phyloP scores from a whole-genome alignment of 2,888 invertebrate genomes.

The Cerceris ruficornis region DNA sequence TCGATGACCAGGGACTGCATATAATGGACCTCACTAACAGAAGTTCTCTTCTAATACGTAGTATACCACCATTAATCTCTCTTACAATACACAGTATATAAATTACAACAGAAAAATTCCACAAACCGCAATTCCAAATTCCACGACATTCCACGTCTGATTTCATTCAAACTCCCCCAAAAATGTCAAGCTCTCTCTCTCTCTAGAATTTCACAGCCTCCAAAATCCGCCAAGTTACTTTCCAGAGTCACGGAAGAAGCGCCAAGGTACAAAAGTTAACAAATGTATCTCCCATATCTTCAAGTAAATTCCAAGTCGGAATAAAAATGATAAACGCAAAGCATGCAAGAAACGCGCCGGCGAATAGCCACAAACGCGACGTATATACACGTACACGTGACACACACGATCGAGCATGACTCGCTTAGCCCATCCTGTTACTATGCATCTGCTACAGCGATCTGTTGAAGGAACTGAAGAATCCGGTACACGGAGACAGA shows the following conservation, averaged over 20 bases:
- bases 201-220: too few species aligned
- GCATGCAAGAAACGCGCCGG: constrained; percentile 17
- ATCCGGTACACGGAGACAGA: constrained; percentile 76
- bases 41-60: too few species aligned
- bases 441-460: constrained; percentile 47
- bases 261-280: neutral
- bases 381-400: neutral
- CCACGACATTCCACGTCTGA: too few species aligned
- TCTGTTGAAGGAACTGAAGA: constrained; percentile 72
- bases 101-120: too few species aligned
- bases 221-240: too few species aligned
- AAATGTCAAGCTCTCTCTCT: too few species aligned
- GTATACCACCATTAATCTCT: too few species aligned
- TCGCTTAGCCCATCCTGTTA: constrained; percentile 17
- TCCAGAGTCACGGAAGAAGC: neutral
- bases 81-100: too few species aligned
- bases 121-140: too few species aligned
- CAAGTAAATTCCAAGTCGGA: neutral
- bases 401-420: constrained; percentile 11
- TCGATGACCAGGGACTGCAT: too few species aligned
- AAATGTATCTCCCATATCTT: neutral
- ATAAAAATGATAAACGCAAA: constrained; percentile 5
- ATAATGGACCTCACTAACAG: too few species aligned
- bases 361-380: neutral
- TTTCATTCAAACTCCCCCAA: too few species aligned